Percentiles rank a stretch among this genome's conserved stretches.
Conservation (phyloP, 1,140 invertebrate genomes). For the Ditylenchus dipsaci region DNA sequence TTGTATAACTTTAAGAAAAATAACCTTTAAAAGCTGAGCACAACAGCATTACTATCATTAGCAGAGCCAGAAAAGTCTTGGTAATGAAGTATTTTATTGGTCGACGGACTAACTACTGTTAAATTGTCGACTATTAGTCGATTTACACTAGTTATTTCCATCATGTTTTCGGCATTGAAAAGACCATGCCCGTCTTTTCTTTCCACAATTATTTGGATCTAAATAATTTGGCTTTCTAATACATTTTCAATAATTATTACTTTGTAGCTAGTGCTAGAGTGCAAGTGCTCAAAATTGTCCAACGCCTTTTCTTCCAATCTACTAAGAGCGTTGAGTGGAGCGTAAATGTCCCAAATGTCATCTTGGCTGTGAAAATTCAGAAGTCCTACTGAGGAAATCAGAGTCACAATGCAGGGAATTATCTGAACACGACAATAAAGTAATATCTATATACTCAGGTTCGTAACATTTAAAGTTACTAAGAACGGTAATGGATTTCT, state of each 20-base stretch:
- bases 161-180: slow-evolving; percentile 36
- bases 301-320: slow-evolving; percentile 45
- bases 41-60: slow-evolving; percentile 52
- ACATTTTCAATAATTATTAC: slow-evolving; percentile 20
- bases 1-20: too few species aligned
- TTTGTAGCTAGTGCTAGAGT: slow-evolving; percentile 46
- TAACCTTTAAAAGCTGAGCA: not conserved
- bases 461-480: slow-evolving; percentile 10
- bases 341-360: slow-evolving; percentile 56
- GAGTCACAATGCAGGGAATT: slow-evolving; percentile 37
- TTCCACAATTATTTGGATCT: slow-evolving; percentile 55
- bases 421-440: slow-evolving; percentile 29
- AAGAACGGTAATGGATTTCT: slow-evolving; percentile 48
- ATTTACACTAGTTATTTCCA: slow-evolving; percentile 41
- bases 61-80: slow-evolving; percentile 49
- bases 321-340: slow-evolving; percentile 48
- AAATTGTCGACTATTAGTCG: slow-evolving; percentile 44
- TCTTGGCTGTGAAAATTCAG: slow-evolving; percentile 44
- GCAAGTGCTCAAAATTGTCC: slow-evolving; percentile 45
- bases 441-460: not conserved
- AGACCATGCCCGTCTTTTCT: slow-evolving; percentile 47
- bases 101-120: slow-evolving; percentile 12
- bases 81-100: too few species aligned
- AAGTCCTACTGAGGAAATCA: slow-evolving; percentile 37
- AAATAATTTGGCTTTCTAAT: slow-evolving; percentile 4